Evolutionary conservation across 2,888 invertebrate genomes (phyloP).

Genomic region (Ormyrus labotus): DNA sequence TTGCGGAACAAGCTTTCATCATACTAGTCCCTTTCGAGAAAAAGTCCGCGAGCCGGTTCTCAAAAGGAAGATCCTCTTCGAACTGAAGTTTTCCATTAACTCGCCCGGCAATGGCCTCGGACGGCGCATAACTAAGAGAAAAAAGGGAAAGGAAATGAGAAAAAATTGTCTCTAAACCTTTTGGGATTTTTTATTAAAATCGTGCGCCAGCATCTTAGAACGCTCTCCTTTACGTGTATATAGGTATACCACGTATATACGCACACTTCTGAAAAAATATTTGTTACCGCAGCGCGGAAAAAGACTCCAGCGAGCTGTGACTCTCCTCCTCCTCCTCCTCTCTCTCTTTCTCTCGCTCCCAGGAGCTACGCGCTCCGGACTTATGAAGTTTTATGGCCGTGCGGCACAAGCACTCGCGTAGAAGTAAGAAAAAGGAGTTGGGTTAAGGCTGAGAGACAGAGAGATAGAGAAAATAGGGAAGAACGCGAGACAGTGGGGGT

Average conservation of each 20-base stretch:
- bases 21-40: no score
- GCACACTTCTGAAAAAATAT: conserved; percentile 32
- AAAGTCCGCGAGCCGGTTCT: no score
- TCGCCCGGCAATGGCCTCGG: not conserved
- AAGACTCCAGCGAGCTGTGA: not conserved
- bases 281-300: conserved; percentile 15
- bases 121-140: conserved; percentile 5
- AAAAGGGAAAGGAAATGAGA: not conserved
- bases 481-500: no score
- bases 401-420: not conserved
- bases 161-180: conserved; percentile 36
- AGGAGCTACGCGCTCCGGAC: conserved; percentile 16
- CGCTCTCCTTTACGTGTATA: no score
- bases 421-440: conserved; percentile 47
- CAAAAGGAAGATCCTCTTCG: not conserved
- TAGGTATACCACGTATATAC: not conserved
- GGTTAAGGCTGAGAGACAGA: conserved; percentile 6
- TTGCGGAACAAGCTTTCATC: not conserved
- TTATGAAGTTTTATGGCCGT: conserved; percentile 54
- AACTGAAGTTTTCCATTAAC: conserved; percentile 39
- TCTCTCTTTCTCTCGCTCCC: conserved; percentile 5
- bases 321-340: conserved; percentile 1
- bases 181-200: conserved; percentile 42
- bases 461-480: no score
- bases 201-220: not conserved